Evolutionary conservation across 2,113 vertebrate species (phyloP).

Genomic region (Mellivora capensis): DNA sequence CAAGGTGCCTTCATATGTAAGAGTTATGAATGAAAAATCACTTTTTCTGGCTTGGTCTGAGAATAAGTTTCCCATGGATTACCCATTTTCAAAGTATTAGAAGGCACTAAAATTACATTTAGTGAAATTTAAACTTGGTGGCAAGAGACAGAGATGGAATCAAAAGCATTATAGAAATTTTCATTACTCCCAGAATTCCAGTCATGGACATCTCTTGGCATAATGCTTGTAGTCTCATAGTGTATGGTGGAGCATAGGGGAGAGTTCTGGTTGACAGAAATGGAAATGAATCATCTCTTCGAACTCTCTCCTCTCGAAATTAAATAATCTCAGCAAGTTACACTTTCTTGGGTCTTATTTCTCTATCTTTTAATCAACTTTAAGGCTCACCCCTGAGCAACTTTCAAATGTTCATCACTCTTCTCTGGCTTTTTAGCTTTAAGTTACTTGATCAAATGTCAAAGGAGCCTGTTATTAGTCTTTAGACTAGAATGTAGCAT

Average conservation of each 20-base stretch:
- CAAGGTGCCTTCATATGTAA: not conserved
- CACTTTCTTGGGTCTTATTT: not conserved
- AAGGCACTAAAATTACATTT: not conserved
- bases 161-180: not conserved
- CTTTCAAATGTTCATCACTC: not conserved
- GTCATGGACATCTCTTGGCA: not conserved
- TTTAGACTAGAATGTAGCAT: not conserved
- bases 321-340: not conserved
- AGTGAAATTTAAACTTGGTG: not conserved
- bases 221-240: not conserved
- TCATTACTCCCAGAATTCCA: not conserved
- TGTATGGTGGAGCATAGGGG: not conserved
- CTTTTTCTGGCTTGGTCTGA: not conserved
- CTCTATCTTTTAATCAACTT: not conserved
- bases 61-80: not conserved
- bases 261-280: not conserved
- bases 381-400: not conserved
- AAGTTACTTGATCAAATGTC: conserved; percentile 60
- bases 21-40: not conserved
- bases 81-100: not conserved
- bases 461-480: conserved; percentile 44
- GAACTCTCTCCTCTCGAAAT: not conserved
- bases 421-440: conserved; percentile 46
- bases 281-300: not conserved
- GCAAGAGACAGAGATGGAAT: not conserved